Evolutionary conservation across 2,797 vertebrate genomes (phyloP), one percentile per base, ranked within the genome.

Genomic region (Amazona ochrocephala): DNA sequence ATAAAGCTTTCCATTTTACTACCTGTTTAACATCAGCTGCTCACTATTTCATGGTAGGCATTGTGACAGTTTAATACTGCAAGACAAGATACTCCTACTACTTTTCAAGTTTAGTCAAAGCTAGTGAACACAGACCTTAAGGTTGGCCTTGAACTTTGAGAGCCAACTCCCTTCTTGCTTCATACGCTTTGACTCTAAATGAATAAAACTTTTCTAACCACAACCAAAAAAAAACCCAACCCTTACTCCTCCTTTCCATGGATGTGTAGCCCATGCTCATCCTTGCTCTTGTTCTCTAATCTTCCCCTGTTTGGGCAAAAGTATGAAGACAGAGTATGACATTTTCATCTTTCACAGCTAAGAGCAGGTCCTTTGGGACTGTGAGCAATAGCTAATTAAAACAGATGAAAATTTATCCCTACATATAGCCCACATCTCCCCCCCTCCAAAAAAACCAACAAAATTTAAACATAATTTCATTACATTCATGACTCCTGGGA

Each of bases 1-100:
- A 95, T 88, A 88, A 97, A 96, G 77, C 24, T 73, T 94, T 89
- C 56, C 76, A 27, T 85, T 90, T 88, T 76, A 93, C 50, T 90
- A 76, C 74, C 48, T 73, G 70, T 15, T 91, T 96, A 90, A 80
- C 77, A 79, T 48, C 88, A 92, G 74, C 75, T 83, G 54, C 78
- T 92, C 81, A 4, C 21, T 92, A 4, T 92, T 83, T 94, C 90
- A 85, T 3, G 18, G 73, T 13, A 66, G 47, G 34, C 23, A 51
- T 3, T 27, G 45, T 48, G 54, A 56, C 58, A 66, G 32, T 22
- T 54, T 73, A 71, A 87, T 61, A 17, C 50, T 48, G 34, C 83
- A 61, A 19, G 75, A 47, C 66, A 39, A 45, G 79, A 45, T 7
- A 9, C 32, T 94, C 72, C 79, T 8, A 1, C 73, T 61, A 2